Base-by-base conservation (phyloP, 2,113 vertebrate genomes). In the Channa argus region DNA sequence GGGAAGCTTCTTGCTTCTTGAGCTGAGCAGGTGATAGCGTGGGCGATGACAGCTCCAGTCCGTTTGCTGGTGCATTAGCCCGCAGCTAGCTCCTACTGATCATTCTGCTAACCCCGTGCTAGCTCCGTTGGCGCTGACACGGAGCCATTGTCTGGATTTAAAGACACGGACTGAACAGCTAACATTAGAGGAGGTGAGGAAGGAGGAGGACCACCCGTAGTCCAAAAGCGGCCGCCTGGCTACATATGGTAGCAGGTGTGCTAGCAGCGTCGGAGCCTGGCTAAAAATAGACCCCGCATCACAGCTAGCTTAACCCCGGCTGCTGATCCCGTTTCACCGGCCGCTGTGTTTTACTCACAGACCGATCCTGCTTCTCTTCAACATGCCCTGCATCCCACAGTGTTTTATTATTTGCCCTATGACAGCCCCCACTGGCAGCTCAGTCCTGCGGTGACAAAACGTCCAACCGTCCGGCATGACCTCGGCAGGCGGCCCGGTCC, bases 201-300 rank as follows among this genome's bases (percentile, higher is more conserved):
- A 24, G 52, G 8, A 44, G 55, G 52, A 63, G 82, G 81, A 33
- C 66, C 69, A 46, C 9, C 70, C 46, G 37, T 38, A 71, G 82
- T 93, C 86, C 90, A 86, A 91, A 88, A 90, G 89, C 84, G 92
- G 90, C 90, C 90, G 87, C 70, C 80, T 78, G 85, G 85, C 90
- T 93, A 89, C 88, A 88, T 92, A 91, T 91, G 92, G 90, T 91
- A 86, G 84, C 86, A 74, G 79, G 74, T 77, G 83, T 76, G 88
- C 92, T 93, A 71, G 86, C 92, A 90, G 86, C 87, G 37, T 69
- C 93, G 94, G 79, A 86, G 80, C 53, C 51, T 5, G 33, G 89
- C 95, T 97, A 98, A 96, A 97, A 96, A 97, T 97, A 98, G 95
- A 86, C 10, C 51, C 54, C 37, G 71, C 79, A 85, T 82, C 84